A percentile compares a stretch with the other conserved stretches of the same genome.
These are phyloP conservation scores for Dryobotodes eremita DNA, from an alignment of 2,888 invertebrate genomes.

Conservation along the genomic window DNA sequence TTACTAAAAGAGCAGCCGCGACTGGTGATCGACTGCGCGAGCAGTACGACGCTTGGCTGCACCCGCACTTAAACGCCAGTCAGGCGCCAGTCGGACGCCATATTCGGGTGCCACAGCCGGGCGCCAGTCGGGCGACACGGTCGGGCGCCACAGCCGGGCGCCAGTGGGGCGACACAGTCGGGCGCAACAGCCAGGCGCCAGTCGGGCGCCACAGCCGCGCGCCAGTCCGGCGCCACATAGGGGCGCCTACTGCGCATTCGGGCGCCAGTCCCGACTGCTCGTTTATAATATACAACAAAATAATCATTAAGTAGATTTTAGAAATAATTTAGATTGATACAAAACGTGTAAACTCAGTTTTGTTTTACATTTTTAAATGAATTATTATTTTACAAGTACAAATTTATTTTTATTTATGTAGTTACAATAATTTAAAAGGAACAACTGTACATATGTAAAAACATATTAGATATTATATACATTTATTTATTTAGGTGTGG, in stretches of 20 bases:
- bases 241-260: conserved; percentile 38
- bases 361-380: conserved; percentile 81
- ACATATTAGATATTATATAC: conserved; percentile 88
- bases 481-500: conserved; percentile 89
- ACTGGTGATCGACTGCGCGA: conserved; percentile 69
- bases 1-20: conserved; percentile 78
- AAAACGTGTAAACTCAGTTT: conserved; percentile 80
- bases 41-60: conserved; percentile 6
- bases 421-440: conserved; percentile 84
- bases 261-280: conserved; percentile 75
- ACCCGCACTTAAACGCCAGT: background rate
- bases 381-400: conserved; percentile 87
- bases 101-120: background rate
- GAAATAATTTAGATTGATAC: conserved; percentile 83
- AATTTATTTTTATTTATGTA: conserved; percentile 87
- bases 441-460: conserved; percentile 90
- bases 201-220: background rate
- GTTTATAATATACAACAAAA: conserved; percentile 86
- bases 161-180: background rate
- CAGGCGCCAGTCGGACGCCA: background rate
- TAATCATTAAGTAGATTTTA: conserved; percentile 88
- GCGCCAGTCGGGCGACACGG: background rate
- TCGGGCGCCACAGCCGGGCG: background rate
- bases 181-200: background rate
- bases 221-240: conserved; percentile 34